Base-by-base conservation (phyloP, 92 coral and sea anemone species). In the Palythoa heliodiscus region DNA sequence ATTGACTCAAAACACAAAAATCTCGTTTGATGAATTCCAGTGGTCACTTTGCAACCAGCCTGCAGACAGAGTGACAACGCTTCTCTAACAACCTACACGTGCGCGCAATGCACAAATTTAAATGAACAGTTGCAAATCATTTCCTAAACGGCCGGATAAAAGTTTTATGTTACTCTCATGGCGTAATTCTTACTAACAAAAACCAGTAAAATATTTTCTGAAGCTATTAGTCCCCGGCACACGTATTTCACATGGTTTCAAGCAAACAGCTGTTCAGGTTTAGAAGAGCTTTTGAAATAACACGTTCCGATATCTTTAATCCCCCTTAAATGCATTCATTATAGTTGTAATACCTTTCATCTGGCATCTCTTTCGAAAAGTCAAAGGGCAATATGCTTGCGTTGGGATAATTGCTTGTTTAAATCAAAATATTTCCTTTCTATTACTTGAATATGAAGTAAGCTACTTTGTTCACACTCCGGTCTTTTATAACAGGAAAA, bases 1-100 rank as follows among this genome's bases (percentile, higher is more conserved):
- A 93, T 91, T 89, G 94, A 90, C 87, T 78, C 73, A 61, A 54
- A 81, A 83, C 71, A 76, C 86, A 84, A 84, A 86, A 72, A 87
- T 80, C 85, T 58, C 74, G 17, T 74, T 66, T 64, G 74, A 64
- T 67, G 84, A 80, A 80, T 80, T 80, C 84, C 84, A 80, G 84
- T 4, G 73, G 74, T 80, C 73, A 80, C 20, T 35, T 80, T 80
- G 61, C 47, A 11, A 68, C 48, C 72, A 43, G 37, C 57, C 54
- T 80, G 74, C 8, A 80, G 84, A 68, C 72, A 64, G 55, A 55
- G 19, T 66, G 74, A 66, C 75, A 80, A 54, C 4, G 15, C 53
- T 66, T 64, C 55, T 58, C 22, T 47, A 66, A 80, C 84, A 23
- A 4, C 73, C 13, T 64, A 47, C 63, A 80, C 75, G 84, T 80